Percentiles rank a stretch among this genome's conserved stretches.
These are phyloP conservation scores for Microcebus jonahi DNA, from an alignment of 2,113 vertebrate genomes.

Conservation along the genomic window DNA sequence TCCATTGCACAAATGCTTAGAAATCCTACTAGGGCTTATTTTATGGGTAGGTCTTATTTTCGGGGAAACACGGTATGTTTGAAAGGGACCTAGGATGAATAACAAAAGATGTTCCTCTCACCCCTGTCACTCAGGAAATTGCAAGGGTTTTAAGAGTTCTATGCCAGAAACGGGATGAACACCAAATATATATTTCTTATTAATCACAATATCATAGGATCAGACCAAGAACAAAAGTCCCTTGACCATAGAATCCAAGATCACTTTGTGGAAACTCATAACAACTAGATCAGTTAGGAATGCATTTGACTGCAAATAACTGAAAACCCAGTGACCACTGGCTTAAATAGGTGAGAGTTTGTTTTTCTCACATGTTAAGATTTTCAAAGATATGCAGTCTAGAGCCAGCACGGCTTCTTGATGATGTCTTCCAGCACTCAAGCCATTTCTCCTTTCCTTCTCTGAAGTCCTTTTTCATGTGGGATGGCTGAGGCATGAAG, in stretches of 20 bases:
- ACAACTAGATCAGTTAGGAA: not conserved
- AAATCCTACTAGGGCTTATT: too few relatives aligned
- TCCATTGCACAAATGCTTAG: too few relatives aligned
- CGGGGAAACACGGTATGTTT: not conserved
- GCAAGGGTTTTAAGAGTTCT: not conserved
- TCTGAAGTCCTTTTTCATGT: not conserved
- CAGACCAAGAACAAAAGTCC: not conserved
- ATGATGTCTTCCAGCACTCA: not conserved
- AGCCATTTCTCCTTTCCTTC: not conserved
- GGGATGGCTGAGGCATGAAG: too few relatives aligned
- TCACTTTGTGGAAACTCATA: not conserved
- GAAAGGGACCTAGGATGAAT: not conserved
- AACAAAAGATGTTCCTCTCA: not conserved
- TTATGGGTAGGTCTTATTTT: too few relatives aligned
- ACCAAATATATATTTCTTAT: not conserved
- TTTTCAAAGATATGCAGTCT: too few relatives aligned
- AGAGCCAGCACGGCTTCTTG: not conserved
- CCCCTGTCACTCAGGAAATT: not conserved
- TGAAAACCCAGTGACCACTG: not conserved
- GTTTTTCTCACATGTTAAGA: not conserved
- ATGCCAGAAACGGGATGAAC: not conserved
- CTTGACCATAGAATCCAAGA: not conserved
- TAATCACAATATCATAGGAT: not conserved
- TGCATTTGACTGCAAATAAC: not conserved
- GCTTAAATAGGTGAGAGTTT: not conserved